Conservation (phyloP, 1,140 invertebrate species). For the Anoplophora glabripennis region DNA sequence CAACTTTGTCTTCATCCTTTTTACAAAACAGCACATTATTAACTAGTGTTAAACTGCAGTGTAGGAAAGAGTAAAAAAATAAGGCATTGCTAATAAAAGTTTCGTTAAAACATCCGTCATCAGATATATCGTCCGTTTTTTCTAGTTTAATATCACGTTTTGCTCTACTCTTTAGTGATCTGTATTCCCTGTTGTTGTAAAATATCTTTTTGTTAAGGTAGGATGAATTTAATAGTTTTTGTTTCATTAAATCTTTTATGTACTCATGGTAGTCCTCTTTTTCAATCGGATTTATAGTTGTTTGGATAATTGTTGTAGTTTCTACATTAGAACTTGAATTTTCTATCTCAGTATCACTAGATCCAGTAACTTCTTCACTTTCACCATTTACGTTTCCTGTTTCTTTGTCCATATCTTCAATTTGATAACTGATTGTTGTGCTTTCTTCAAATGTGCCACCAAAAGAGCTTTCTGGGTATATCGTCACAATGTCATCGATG, state of each 20-base stretch:
- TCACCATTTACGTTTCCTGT: slow-evolving; percentile 7
- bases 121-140: background rate
- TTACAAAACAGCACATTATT: slow-evolving; percentile 4
- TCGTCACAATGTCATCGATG: slow-evolving; percentile 7
- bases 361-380: background rate
- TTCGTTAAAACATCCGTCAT: slow-evolving; percentile 12
- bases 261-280: slow-evolving; percentile 19
- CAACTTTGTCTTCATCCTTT: slow-evolving; percentile 4
- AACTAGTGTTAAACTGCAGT: slow-evolving; percentile 23
- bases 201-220: background rate
- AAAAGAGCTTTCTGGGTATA: background rate
- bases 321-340: background rate
- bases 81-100: slow-evolving; percentile 26
- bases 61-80: slow-evolving; percentile 25
- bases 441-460: background rate
- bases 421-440: background rate
- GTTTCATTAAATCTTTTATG: slow-evolving; percentile 16
- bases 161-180: background rate
- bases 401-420: slow-evolving; percentile 8
- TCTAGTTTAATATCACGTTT: slow-evolving; percentile 12
- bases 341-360: background rate
- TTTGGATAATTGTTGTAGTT: slow-evolving; percentile 5
- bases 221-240: slow-evolving; percentile 11
- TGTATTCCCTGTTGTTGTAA: slow-evolving; percentile 4
- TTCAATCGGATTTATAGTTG: background rate